Percentiles rank a stretch among this genome's conserved stretches.
These are phyloP conservation scores for Synaphobranchus kaupii DNA, from an alignment of 2,797 vertebrate genomes.

Conservation along the genomic window DNA sequence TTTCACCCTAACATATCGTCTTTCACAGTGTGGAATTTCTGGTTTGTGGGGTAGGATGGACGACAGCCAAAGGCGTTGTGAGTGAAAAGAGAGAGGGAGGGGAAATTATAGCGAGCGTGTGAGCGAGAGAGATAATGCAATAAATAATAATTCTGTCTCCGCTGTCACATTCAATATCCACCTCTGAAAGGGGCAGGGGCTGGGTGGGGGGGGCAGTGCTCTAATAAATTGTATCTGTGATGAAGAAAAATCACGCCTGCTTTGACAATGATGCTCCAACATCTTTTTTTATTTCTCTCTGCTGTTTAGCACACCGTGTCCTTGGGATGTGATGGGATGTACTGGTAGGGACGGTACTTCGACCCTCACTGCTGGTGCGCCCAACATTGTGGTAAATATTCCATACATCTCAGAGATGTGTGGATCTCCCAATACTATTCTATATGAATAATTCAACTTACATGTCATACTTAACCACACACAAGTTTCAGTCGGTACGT, in stretches of 20 bases:
- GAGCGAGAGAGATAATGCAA: slow-evolving; percentile 36
- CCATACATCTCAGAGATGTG: too few relatives aligned
- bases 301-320: slow-evolving; percentile 24
- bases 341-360: neutral
- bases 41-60: slow-evolving; percentile 30
- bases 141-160: slow-evolving; percentile 46
- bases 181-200: neutral
- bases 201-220: neutral
- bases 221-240: slow-evolving; percentile 31
- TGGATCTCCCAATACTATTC: neutral
- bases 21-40: neutral
- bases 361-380: neutral
- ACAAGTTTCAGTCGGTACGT: neutral
- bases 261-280: slow-evolving; percentile 31
- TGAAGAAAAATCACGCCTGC: slow-evolving; percentile 39
- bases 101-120: slow-evolving; percentile 32
- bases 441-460: neutral
- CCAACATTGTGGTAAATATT: too few relatives aligned
- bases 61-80: slow-evolving; percentile 35
- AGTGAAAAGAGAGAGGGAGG: slow-evolving; percentile 17
- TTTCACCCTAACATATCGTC: neutral
- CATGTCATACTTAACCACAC: neutral
- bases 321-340: neutral
- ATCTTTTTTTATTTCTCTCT: slow-evolving; percentile 37
- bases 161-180: slow-evolving; percentile 47